These are phyloP conservation scores for Drosophila acutilabella DNA, from an alignment of 2,888 invertebrate genomes.

Conservation along the genomic window DNA sequence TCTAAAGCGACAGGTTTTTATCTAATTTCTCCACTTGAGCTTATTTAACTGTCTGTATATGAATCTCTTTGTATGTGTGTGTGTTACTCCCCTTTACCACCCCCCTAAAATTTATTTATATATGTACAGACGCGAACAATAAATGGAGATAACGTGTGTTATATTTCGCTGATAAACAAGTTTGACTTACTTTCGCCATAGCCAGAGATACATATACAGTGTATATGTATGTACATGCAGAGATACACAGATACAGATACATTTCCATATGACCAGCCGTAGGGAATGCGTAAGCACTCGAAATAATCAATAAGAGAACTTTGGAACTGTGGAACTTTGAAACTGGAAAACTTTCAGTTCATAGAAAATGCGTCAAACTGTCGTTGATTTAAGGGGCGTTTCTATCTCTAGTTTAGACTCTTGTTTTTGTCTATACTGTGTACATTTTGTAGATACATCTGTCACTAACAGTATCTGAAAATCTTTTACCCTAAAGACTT, in stretches of 20 bases:
- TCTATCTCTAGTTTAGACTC: constrained; percentile 32
- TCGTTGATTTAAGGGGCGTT: constrained; percentile 48
- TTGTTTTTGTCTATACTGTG: background rate
- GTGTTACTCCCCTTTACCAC: constrained; percentile 2
- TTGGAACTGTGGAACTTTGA: constrained; percentile 71
- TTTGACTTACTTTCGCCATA: constrained; percentile 73
- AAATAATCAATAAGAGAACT: constrained; percentile 77
- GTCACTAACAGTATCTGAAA: background rate
- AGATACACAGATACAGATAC: constrained; percentile 40
- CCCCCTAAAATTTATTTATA: background rate
- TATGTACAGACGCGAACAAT: constrained; percentile 36
- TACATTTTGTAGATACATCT: background rate
- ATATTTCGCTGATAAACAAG: constrained; percentile 66
- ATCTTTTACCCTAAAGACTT: background rate
- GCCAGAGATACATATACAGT: constrained; percentile 22
- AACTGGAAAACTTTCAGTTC: constrained; percentile 35
- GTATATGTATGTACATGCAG: background rate
- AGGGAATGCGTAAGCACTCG: constrained; percentile 71
- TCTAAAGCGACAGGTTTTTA: constrained; percentile 71
- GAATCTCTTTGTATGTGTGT: constrained; percentile 16
- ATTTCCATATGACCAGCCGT: constrained; percentile 54
- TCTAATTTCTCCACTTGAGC: constrained; percentile 79
- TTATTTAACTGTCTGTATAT: constrained; percentile 43
- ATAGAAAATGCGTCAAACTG: constrained; percentile 55
- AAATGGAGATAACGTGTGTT: constrained; percentile 64